Percentiles rank a stretch among this genome's conserved stretches.
These are phyloP conservation scores for Dugesia japonica DNA, from an alignment of 2,888 invertebrate genomes.

Conservation along the genomic window DNA sequence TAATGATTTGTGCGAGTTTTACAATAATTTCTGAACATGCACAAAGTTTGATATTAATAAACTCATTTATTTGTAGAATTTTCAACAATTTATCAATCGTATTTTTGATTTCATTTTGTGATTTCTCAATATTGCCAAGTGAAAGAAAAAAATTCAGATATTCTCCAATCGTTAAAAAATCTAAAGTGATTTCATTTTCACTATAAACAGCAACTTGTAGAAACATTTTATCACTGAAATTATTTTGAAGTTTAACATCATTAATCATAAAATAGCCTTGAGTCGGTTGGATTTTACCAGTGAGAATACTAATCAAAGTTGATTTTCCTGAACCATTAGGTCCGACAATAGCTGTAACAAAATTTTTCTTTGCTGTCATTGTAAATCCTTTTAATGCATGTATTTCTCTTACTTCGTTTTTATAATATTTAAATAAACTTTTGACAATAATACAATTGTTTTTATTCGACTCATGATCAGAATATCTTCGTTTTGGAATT, in stretches of 20 bases:
- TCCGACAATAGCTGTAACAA: neutral
- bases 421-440: neutral
- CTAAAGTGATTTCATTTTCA: neutral
- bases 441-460: neutral
- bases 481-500: no score
- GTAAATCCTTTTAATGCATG: neutral
- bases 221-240: neutral
- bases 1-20: neutral
- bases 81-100: neutral
- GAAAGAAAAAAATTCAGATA: neutral
- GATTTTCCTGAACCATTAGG: neutral
- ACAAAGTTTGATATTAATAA: neutral
- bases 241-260: neutral
- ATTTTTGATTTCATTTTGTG: neutral
- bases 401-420: neutral
- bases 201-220: neutral
- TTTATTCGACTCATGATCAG: no score
- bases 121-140: neutral
- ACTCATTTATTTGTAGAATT: neutral
- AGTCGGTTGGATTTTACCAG: neutral
- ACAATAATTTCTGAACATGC: neutral
- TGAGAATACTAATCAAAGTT: neutral
- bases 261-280: neutral
- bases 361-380: neutral
- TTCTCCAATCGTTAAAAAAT: neutral